phyloP scores from a whole-genome alignment of 1,140 invertebrate species.

The Danaus melanippus region DNA sequence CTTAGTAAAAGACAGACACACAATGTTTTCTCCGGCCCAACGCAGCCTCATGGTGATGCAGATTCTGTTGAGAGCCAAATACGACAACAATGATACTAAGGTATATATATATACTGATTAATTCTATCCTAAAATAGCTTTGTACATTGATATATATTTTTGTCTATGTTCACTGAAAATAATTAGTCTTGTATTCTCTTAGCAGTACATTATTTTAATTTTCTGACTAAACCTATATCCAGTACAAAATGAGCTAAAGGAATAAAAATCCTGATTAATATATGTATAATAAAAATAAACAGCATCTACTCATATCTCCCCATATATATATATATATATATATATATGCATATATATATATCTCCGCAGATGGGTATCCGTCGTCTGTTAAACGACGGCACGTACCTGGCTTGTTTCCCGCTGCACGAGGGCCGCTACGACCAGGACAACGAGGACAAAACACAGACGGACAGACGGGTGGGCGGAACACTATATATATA shows the following conservation, averaged over 20 bases:
- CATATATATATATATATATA: neutral
- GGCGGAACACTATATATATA: conserved; percentile 22
- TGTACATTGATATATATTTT: too few species aligned
- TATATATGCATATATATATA: neutral
- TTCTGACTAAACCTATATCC: too few species aligned
- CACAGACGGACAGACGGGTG: conserved; percentile 82
- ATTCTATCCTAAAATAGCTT: too few species aligned
- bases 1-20: conserved; percentile 89
- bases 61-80: conserved; percentile 86
- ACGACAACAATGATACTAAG: conserved; percentile 78
- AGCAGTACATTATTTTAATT: too few species aligned
- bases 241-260: too few species aligned
- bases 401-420: conserved; percentile 91
- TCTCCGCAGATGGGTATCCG: conserved; percentile 83
- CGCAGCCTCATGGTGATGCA: conserved; percentile 94
- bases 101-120: too few species aligned
- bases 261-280: too few species aligned
- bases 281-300: too few species aligned
- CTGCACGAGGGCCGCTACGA: conserved; percentile 92
- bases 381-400: conserved; percentile 87
- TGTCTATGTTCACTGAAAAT: too few species aligned
- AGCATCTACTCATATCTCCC: too few species aligned
- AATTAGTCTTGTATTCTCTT: too few species aligned
- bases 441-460: conserved; percentile 76
- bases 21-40: conserved; percentile 89